These are phyloP conservation scores for Schizaphis graminum DNA, from an alignment of 2,888 invertebrate species.

Conservation along the genomic window DNA sequence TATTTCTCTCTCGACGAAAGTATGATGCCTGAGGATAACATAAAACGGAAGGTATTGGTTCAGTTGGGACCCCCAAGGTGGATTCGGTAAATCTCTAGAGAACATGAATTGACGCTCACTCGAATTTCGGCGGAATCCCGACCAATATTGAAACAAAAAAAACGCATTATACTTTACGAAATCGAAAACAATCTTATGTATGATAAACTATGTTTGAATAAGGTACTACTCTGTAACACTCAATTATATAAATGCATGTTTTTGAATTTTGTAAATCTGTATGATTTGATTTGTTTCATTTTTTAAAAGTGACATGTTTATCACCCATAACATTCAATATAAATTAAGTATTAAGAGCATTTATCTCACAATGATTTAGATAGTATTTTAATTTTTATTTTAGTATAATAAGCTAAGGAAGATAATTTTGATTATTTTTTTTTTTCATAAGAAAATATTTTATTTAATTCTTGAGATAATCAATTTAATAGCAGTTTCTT, in stretches of 20 bases:
- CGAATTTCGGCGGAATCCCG: conserved; percentile 6
- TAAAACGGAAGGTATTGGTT: background rate
- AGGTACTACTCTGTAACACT: background rate
- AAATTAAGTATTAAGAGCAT: too few species aligned
- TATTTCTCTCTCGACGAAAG: conserved; percentile 11
- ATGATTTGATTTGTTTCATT: background rate
- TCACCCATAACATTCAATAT: too few species aligned
- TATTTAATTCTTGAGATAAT: background rate
- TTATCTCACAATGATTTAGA: too few species aligned
- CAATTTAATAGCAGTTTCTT: background rate
- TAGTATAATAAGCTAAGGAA: background rate
- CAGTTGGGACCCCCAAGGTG: background rate
- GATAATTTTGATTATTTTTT: too few species aligned
- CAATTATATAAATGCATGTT: background rate
- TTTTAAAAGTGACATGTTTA: too few species aligned
- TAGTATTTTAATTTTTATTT: too few species aligned
- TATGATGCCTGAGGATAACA: conserved; percentile 13
- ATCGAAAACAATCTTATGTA: conserved; percentile 11
- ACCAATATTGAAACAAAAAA: background rate
- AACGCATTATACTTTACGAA: background rate
- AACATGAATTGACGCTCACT: background rate
- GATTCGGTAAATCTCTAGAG: background rate
- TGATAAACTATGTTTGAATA: background rate
- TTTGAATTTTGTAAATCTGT: background rate
- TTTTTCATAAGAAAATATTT: background rate